These are phyloP conservation scores for Gobio gobio DNA, from an alignment of 2,113 vertebrate species.

Conservation along the genomic window DNA sequence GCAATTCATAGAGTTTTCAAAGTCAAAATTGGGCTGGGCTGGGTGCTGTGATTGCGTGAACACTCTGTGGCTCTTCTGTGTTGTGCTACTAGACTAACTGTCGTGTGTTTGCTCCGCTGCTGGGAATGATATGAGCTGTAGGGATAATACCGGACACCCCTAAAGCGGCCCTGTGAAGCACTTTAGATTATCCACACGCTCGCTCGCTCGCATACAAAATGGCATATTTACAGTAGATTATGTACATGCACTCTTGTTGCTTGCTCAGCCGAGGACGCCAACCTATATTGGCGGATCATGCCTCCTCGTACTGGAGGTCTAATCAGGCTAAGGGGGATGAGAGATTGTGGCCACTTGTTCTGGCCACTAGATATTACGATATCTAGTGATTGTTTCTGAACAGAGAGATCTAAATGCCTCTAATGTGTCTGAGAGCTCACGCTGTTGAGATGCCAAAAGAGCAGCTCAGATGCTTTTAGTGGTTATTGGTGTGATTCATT, in stretches of 20 bases:
- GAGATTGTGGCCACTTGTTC: constrained; percentile 1
- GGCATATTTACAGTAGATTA: constrained; percentile 19
- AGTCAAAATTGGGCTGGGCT: background rate
- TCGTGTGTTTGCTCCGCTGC: constrained; percentile 16
- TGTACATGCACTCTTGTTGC: background rate
- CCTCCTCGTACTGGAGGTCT: constrained; percentile 10
- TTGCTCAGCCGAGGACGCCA: background rate
- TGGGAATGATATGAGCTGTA: constrained; percentile 26
- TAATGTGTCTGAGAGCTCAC: constrained; percentile 13
- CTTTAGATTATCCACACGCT: background rate
- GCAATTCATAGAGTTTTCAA: constrained; percentile 32
- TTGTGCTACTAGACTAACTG: constrained; percentile 3
- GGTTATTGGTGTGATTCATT: constrained; percentile 9
- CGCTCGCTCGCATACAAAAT: background rate
- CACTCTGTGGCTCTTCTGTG: background rate
- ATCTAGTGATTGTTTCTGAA: background rate
- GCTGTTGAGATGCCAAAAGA: background rate
- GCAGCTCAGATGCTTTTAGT: background rate
- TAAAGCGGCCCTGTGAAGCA: background rate
- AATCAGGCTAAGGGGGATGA: constrained; percentile 30
- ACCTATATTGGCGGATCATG: background rate
- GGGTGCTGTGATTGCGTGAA: constrained; percentile 20
- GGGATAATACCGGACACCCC: background rate
- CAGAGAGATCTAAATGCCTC: background rate
- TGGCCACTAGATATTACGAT: background rate